These are phyloP conservation scores for Leptopilina clavipes DNA, from an alignment of 1,140 invertebrate genomes.

Conservation along the genomic window DNA sequence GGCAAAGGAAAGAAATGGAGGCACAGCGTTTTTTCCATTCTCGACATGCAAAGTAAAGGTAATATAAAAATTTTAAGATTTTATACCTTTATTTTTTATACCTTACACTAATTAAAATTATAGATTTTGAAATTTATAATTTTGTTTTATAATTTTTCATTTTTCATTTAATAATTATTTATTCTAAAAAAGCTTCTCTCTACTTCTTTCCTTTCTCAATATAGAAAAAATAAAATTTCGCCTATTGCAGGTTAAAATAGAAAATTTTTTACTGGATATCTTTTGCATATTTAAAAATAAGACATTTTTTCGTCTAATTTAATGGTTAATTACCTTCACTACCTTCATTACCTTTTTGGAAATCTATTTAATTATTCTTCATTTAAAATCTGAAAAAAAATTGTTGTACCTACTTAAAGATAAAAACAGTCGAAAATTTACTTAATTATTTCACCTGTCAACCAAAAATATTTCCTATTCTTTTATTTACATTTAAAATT, in stretches of 20 bases:
- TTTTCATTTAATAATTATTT: too few species aligned
- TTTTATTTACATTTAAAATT: background rate
- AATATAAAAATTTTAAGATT: slow-evolving; percentile 40
- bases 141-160: background rate
- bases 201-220: background rate
- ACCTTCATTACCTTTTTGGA: too few species aligned
- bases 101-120: slow-evolving; percentile 12
- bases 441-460: background rate
- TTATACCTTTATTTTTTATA: background rate
- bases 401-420: background rate
- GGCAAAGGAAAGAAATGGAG: slow-evolving; percentile 68
- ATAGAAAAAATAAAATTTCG: too few species aligned
- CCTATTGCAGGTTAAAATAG: background rate
- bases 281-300: too few species aligned
- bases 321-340: too few species aligned
- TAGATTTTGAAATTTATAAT: background rate
- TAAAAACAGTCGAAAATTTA: slow-evolving; percentile 26
- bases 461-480: slow-evolving; percentile 14
- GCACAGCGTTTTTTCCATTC: slow-evolving; percentile 60
- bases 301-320: background rate
- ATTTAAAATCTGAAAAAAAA: background rate
- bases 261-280: too few species aligned
- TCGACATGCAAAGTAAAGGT: slow-evolving; percentile 67
- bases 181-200: background rate
- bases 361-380: too few species aligned